Percentiles rank a stretch among this genome's conserved stretches.
These are phyloP conservation scores for Forbesichthys papilliferus DNA, from an alignment of 2,113 vertebrate genomes.

Conservation along the genomic window DNA sequence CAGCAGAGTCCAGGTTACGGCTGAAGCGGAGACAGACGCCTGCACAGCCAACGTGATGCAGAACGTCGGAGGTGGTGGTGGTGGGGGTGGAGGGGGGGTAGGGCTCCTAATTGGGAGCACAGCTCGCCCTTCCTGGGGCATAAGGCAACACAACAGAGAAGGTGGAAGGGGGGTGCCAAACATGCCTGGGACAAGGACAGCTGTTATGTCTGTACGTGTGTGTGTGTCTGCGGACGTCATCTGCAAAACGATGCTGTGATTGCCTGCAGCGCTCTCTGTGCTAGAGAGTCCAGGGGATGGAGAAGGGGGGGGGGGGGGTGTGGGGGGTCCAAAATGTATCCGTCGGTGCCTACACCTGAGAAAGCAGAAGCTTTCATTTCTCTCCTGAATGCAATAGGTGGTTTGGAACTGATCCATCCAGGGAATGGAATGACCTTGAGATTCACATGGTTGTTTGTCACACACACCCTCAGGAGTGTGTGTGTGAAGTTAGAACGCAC, in stretches of 20 bases:
- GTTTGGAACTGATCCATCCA: neutral
- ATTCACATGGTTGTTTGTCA: too few relatives aligned
- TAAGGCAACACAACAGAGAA: slow-evolving; percentile 12
- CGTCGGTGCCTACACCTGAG: neutral
- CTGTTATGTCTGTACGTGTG: slow-evolving; percentile 20
- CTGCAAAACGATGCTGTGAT: slow-evolving; percentile 30
- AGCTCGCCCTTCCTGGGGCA: slow-evolving; percentile 8
- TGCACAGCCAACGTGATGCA: slow-evolving; percentile 5
- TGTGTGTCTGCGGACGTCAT: slow-evolving; percentile 35
- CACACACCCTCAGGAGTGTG: too few relatives aligned
- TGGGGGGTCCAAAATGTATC: neutral
- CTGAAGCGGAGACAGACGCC: neutral
- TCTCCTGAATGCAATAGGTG: neutral
- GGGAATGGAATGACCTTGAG: neutral
- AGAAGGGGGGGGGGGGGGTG: neutral
- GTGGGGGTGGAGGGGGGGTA: too few relatives aligned
- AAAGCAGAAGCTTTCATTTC: neutral
- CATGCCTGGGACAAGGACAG: slow-evolving; percentile 49
- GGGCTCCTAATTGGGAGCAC: slow-evolving; percentile 49
- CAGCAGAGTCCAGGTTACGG: too few relatives aligned
- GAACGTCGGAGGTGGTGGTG: too few relatives aligned
- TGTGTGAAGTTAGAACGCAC: too few relatives aligned
- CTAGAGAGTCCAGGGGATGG: slow-evolving; percentile 21
- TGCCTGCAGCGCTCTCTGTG: slow-evolving; percentile 38
- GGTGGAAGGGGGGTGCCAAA: slow-evolving; percentile 23